A percentile compares a stretch with the other conserved stretches of the same genome.
Conservation (phyloP, 2,888 invertebrate species). For the Latrodectus hesperus region DNA sequence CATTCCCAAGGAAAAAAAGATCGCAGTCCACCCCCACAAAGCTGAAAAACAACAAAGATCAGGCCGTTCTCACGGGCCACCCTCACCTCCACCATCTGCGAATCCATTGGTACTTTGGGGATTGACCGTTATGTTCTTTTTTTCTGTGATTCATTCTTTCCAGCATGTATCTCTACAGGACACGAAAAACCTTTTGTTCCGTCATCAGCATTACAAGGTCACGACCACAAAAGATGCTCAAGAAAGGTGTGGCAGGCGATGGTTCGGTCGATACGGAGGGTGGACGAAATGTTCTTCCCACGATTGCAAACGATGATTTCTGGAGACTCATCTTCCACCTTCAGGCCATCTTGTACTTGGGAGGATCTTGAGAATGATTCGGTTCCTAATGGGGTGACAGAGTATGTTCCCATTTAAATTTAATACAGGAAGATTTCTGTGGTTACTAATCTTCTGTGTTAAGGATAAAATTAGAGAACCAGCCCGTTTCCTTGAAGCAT, state of each 20-base stretch:
- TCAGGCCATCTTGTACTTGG: too few relatives aligned
- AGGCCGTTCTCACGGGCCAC: conserved; percentile 50
- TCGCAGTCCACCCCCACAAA: conserved; percentile 26
- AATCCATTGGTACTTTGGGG: not conserved
- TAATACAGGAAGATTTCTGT: too few relatives aligned
- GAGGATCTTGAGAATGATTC: not conserved
- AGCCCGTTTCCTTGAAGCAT: too few relatives aligned
- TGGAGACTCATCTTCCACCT: conserved; percentile 13
- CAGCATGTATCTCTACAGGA: conserved; percentile 2
- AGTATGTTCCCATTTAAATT: too few relatives aligned
- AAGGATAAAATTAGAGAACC: not conserved
- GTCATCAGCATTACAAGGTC: not conserved
- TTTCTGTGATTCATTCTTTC: not conserved
- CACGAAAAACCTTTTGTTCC: conserved; percentile 8
- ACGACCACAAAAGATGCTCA: conserved; percentile 4
- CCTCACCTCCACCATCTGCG: not conserved
- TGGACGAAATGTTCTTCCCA: conserved; percentile 28
- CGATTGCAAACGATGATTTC: not conserved
- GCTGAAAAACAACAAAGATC: conserved; percentile 23
- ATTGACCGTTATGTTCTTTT: conserved; percentile 39
- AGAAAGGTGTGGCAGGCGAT: conserved; percentile 35
- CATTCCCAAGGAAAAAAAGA: conserved; percentile 27
- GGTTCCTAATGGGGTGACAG: not conserved
- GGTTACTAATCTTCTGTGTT: not conserved
- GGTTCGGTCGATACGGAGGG: conserved; percentile 11